Base-by-base conservation (phyloP, 2,888 invertebrate genomes). In the Dynastes grantii region DNA sequence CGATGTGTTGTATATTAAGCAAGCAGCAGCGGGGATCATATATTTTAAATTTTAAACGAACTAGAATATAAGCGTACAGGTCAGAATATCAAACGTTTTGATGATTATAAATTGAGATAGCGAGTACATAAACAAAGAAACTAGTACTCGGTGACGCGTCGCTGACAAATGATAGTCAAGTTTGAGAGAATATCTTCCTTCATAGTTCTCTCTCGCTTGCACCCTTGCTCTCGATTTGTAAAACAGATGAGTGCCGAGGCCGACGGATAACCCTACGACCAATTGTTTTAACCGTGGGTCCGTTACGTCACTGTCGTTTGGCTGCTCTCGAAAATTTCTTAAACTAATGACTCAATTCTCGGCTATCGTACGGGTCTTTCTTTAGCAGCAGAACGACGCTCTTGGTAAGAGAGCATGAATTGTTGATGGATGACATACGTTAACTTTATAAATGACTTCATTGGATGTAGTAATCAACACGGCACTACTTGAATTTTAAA, bases 401-500 rank as follows among this genome's bases (percentile, higher is more conserved):
- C 71, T 71, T 58, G 71, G 58, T 71, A 75, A 77, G 67, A 61
- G 61, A 55, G 55, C 55, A 16, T 55, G 55, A 55, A n/a, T 67
- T 22, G 49, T 63, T 76, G 77, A 71, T 71, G 71, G 58, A 71
- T 71, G 71, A 55, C 58, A 77, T 77, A 71, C 68, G 71, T 77
- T 63, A 55, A 49, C 61, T 71, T 77, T 77, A 61, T 77, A 77
- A 70, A 77, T 71, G 63, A 58, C 67, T 70, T 61, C 77, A 71
- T 68, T 63, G 63, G 77, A 58, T 58, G 61, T 70, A 55, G 77
- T 45, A 61, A 61, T 68, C 77, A 71, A 68, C 63, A 53, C 40
- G 27, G 77, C 29, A 67, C 67, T 65, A 64, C 61, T 68, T 67
- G 77, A 77, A 77, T 77, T 77, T 77, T 77, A 77, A 77, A 77